Evolutionary conservation across 1,140 invertebrate species (phyloP).

Genomic region (Mesaphorura yosii): DNA sequence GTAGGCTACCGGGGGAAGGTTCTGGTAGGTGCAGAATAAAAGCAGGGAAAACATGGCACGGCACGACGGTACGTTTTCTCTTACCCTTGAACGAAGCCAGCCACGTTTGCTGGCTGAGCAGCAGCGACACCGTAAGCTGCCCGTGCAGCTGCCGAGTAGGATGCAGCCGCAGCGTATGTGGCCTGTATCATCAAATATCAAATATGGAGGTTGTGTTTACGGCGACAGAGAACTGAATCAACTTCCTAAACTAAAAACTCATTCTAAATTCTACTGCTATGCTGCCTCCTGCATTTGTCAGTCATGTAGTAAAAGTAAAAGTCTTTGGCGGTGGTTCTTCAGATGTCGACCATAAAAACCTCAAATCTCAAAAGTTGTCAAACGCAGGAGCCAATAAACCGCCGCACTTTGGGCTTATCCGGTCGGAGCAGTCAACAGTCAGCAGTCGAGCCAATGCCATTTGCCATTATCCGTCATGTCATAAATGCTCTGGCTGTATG

Average conservation of each 20-base stretch:
- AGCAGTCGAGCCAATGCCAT: no score
- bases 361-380: background rate
- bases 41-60: background rate
- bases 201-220: background rate
- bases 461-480: no score
- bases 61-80: slow-evolving; percentile 34
- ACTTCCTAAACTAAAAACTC: background rate
- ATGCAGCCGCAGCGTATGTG: slow-evolving; percentile 66
- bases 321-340: background rate
- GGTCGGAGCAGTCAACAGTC: no score
- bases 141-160: slow-evolving; percentile 67
- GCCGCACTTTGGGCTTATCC: no score
- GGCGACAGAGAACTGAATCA: background rate
- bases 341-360: background rate
- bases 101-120: slow-evolving; percentile 49
- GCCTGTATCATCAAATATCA: slow-evolving; percentile 38
- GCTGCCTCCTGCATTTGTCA: background rate
- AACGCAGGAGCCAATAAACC: no score
- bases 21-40: background rate
- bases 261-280: background rate
- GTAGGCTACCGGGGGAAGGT: background rate
- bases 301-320: background rate
- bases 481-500: no score
- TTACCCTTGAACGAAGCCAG: slow-evolving; percentile 40
- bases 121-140: slow-evolving; percentile 55